Conservation (phyloP, 2,797 vertebrate species). For the Pogoniulus pusillus region DNA sequence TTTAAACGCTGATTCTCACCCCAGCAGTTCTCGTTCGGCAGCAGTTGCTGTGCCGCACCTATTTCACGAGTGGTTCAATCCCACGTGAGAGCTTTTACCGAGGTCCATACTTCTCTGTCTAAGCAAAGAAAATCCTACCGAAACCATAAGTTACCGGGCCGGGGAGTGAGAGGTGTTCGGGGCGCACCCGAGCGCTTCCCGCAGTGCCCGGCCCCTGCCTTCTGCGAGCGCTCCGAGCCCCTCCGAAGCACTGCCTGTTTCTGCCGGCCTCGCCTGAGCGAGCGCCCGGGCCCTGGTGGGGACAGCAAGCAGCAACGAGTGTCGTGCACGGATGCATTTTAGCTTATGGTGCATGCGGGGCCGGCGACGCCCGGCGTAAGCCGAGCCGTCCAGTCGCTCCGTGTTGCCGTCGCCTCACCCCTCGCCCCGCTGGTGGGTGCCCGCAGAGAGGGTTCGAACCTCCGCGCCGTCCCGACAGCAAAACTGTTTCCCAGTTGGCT, state of each 20-base stretch:
- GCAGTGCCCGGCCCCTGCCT: background rate
- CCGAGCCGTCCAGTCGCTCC: background rate
- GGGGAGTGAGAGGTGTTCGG: background rate
- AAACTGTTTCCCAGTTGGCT: slow-evolving; percentile 1
- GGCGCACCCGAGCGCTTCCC: background rate
- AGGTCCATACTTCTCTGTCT: background rate
- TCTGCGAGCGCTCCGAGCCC: background rate
- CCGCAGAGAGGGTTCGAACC: background rate
- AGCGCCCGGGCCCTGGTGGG: fast-evolving
- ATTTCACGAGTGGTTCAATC: background rate
- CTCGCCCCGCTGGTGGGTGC: background rate
- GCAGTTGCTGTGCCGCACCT: background rate
- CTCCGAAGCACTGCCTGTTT: too few species aligned
- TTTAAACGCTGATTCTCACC: background rate
- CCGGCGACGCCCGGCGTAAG: too few species aligned
- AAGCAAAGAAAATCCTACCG: background rate
- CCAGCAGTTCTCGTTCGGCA: background rate
- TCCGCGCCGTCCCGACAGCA: background rate
- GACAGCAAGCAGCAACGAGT: too few species aligned
- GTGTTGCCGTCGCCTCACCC: background rate
- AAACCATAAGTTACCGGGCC: background rate
- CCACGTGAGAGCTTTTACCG: background rate
- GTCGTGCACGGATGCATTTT: background rate
- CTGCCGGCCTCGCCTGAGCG: too few species aligned
- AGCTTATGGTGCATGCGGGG: background rate